These are phyloP conservation scores for Papilio elwesi DNA, from an alignment of 2,888 invertebrate genomes.

Conservation along the genomic window DNA sequence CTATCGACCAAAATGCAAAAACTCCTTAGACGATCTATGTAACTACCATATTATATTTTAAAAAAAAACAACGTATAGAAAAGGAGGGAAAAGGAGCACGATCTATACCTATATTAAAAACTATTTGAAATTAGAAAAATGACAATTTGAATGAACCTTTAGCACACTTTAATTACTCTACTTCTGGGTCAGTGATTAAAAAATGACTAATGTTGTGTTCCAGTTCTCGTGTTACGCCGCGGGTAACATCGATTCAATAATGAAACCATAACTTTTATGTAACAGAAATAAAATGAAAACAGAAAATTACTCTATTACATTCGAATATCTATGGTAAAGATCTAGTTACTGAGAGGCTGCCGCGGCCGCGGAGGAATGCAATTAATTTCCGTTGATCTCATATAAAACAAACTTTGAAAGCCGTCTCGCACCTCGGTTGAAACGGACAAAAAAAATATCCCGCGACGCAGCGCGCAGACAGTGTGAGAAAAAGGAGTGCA, in stretches of 20 bases:
- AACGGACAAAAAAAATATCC: conserved; percentile 30
- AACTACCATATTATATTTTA: too few relatives aligned
- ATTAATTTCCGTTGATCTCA: conserved; percentile 38
- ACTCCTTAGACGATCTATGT: too few relatives aligned
- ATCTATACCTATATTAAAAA: too few relatives aligned
- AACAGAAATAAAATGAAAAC: not conserved
- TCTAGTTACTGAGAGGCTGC: conserved; percentile 3
- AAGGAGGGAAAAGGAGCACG: too few relatives aligned
- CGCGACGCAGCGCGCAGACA: conserved; percentile 23
- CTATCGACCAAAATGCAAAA: too few relatives aligned
- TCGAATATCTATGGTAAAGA: not conserved
- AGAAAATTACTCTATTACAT: conserved; percentile 14
- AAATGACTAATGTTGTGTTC: too few relatives aligned
- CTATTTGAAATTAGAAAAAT: too few relatives aligned
- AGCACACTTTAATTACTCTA: too few relatives aligned
- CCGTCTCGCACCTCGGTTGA: conserved; percentile 33
- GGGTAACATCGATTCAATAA: not conserved
- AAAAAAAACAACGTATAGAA: too few relatives aligned
- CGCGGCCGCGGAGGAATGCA: conserved; percentile 22
- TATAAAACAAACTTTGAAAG: conserved; percentile 38
- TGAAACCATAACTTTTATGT: not conserved
- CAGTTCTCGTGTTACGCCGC: too few relatives aligned
- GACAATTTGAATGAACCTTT: too few relatives aligned
- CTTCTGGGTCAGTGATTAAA: too few relatives aligned
- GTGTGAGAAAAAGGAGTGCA: conserved; percentile 35